Evolutionary conservation across 2,113 vertebrate genomes (phyloP).

Genomic region (Brachyhypopomus gauderio): DNA sequence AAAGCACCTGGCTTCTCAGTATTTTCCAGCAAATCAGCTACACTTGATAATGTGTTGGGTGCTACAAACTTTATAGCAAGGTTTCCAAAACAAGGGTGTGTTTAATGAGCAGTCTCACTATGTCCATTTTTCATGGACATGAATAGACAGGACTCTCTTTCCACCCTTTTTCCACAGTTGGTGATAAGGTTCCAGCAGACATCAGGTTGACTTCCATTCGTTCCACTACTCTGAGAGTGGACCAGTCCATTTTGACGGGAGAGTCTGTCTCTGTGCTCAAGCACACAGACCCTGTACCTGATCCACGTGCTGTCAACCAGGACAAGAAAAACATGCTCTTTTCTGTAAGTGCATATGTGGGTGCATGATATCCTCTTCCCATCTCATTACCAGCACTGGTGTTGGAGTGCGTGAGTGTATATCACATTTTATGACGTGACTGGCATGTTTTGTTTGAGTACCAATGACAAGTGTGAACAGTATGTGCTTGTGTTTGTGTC

Average conservation of each 20-base stretch:
- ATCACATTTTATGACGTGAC: neutral
- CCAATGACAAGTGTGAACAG: neutral
- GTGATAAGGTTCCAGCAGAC: constrained; percentile 91
- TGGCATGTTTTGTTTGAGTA: constrained; percentile 16
- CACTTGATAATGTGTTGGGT: neutral
- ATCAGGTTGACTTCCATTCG: constrained; percentile 87
- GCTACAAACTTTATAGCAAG: neutral
- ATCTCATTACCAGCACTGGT: neutral
- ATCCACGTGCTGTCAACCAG: constrained; percentile 79
- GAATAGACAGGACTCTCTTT: neutral
- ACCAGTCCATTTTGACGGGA: constrained; percentile 91
- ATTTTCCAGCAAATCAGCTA: neutral
- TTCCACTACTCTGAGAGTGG: constrained; percentile 90
- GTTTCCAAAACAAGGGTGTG: neutral
- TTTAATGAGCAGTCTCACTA: neutral
- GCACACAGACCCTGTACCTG: constrained; percentile 79
- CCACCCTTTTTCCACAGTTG: constrained; percentile 70
- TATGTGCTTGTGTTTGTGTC: constrained; percentile 19
- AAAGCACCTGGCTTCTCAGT: neutral
- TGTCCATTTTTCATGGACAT: neutral
- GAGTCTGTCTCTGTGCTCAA: constrained; percentile 80
- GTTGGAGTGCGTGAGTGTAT: neutral
- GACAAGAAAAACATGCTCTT: constrained; percentile 84
- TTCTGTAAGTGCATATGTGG: constrained; percentile 67
- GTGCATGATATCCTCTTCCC: neutral